Evolutionary conservation across 2,888 invertebrate genomes (phyloP).

Genomic region (Leptura quadrifasciata): DNA sequence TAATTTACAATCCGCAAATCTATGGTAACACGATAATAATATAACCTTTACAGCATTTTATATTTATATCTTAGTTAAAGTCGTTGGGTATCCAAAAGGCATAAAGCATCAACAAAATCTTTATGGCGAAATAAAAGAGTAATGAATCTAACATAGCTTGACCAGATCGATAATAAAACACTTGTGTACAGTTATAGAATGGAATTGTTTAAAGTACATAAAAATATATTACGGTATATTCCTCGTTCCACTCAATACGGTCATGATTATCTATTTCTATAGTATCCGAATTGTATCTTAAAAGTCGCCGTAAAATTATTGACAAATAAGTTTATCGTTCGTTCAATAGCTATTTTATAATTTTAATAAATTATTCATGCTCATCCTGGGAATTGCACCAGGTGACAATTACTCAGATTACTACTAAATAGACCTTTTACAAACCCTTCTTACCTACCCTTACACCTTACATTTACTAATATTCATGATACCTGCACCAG

Average conservation of each 20-base stretch:
- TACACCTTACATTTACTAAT: too few species aligned
- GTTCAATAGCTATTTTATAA: too few species aligned
- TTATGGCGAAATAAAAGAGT: not conserved
- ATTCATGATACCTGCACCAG: too few species aligned
- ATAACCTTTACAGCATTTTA: not conserved
- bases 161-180: constrained; percentile 7
- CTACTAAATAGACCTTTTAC: too few species aligned
- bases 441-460: too few species aligned
- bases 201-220: constrained; percentile 4
- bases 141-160: not conserved
- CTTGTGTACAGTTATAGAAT: not conserved
- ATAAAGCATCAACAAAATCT: not conserved
- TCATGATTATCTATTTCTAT: not conserved
- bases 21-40: not conserved
- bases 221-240: not conserved
- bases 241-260: not conserved
- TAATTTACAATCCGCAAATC: too few species aligned
- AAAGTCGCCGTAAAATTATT: not conserved
- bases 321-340: too few species aligned
- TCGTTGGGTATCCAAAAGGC: not conserved
- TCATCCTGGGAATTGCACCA: too few species aligned
- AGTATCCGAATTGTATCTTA: too few species aligned
- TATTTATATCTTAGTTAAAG: not conserved
- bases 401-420: too few species aligned
- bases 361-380: too few species aligned